Evolutionary conservation across 1,140 invertebrate species (phyloP).

Genomic region (Habropoda laboriosa): DNA sequence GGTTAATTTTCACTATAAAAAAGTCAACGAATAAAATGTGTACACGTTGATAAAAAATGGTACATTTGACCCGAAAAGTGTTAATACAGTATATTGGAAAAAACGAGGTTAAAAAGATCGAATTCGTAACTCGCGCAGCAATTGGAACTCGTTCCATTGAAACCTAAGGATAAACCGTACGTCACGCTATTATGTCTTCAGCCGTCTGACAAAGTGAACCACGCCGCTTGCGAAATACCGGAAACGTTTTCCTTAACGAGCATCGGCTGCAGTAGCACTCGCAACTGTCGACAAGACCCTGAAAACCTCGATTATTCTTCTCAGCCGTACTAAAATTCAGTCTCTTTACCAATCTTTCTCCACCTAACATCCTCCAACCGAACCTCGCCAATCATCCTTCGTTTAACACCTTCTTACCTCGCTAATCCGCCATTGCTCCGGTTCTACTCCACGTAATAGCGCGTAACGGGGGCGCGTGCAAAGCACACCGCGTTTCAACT

Average conservation of each 20-base stretch:
- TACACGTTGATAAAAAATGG: too few relatives aligned
- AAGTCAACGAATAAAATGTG: too few relatives aligned
- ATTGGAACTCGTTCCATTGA: background rate
- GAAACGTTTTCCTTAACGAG: conserved; percentile 21
- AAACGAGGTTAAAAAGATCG: too few relatives aligned
- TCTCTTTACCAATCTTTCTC: background rate
- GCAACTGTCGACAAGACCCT: background rate
- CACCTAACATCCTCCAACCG: background rate
- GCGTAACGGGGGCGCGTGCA: background rate
- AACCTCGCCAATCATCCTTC: background rate
- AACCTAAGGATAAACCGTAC: background rate
- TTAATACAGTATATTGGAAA: too few relatives aligned
- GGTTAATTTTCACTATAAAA: too few relatives aligned
- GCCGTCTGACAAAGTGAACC: background rate
- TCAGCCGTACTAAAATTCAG: background rate
- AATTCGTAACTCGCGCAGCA: too few relatives aligned
- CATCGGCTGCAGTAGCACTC: background rate
- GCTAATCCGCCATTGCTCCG: too few relatives aligned
- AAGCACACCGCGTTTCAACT: background rate
- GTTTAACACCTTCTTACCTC: too few relatives aligned
- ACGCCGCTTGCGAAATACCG: background rate
- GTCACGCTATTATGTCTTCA: background rate
- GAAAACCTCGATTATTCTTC: background rate
- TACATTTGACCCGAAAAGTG: too few relatives aligned
- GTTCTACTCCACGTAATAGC: too few relatives aligned